Conservation (phyloP, 2,113 vertebrate genomes). For the Octodon degus region DNA sequence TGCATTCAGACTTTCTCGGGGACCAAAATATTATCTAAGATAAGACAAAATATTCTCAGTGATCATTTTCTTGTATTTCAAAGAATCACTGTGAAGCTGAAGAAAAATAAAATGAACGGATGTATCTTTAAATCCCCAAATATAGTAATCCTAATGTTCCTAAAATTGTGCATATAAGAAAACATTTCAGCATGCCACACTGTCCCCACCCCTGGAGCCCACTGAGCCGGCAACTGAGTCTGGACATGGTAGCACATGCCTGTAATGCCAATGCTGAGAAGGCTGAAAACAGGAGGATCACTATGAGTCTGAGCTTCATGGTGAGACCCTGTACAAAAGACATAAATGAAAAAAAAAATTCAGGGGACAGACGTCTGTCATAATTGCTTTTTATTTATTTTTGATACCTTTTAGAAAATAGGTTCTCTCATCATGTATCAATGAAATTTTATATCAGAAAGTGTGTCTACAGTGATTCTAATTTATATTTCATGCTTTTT, state of each 20-base stretch:
- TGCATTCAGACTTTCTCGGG: not conserved
- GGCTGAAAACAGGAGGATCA: too few relatives aligned
- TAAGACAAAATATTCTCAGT: not conserved
- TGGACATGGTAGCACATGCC: too few relatives aligned
- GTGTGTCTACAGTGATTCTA: not conserved
- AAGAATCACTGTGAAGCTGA: not conserved
- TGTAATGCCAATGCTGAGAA: too few relatives aligned
- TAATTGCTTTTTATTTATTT: not conserved
- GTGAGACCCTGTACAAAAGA: too few relatives aligned
- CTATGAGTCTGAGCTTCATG: too few relatives aligned
- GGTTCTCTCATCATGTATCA: not conserved
- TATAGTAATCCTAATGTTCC: not conserved
- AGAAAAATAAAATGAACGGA: constrained; percentile 10
- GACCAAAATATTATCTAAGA: not conserved
- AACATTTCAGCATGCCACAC: not conserved
- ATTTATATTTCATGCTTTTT: not conserved
- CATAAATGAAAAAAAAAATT: too few relatives aligned
- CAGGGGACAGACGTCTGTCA: not conserved
- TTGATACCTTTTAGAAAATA: not conserved
- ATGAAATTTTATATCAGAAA: not conserved
- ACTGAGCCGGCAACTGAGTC: too few relatives aligned
- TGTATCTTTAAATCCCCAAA: constrained; percentile 53
- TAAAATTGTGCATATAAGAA: not conserved
- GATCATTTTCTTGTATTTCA: not conserved
- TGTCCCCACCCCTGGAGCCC: too few relatives aligned